phyloP scores from a whole-genome alignment of 2,888 invertebrate genomes.

The Ochropleura leucogaster region DNA sequence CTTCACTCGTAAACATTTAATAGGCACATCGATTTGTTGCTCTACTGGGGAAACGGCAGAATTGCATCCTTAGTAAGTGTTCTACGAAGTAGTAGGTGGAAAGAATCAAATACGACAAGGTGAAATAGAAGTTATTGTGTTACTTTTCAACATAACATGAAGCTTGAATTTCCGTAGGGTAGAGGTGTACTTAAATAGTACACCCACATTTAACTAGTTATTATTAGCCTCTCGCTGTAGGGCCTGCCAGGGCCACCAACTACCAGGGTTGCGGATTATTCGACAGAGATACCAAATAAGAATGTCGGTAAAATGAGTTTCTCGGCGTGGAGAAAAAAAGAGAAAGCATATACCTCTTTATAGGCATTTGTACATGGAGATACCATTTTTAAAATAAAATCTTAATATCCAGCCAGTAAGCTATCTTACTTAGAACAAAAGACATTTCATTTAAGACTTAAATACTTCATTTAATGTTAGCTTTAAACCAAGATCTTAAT shows the following conservation, averaged over 20 bases:
- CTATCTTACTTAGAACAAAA: constrained; percentile 25
- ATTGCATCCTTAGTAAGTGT: constrained; percentile 13
- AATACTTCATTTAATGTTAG: constrained; percentile 30
- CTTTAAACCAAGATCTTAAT: constrained; percentile 38
- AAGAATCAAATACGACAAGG: not conserved
- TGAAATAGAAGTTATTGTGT: not conserved
- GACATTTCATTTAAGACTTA: constrained; percentile 21
- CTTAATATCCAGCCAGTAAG: constrained; percentile 19
- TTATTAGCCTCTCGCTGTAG: no score
- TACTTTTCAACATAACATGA: no score
- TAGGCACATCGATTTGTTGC: constrained; percentile 74
- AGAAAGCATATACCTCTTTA: no score
- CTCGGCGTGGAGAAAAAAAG: no score
- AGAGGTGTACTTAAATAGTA: no score
- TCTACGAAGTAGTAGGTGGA: not conserved
- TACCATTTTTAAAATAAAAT: constrained; percentile 31
- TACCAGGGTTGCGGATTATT: no score
- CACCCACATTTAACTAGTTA: no score
- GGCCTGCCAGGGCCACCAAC: no score
- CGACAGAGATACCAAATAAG: no score
- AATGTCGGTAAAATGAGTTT: no score
- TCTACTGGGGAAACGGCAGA: not conserved
- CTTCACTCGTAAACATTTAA: constrained; percentile 77
- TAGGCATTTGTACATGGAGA: not conserved
- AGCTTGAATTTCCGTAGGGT: no score